Evolutionary conservation across 2,113 vertebrate genomes (phyloP), one percentile per base, ranked within the genome.

Genomic region (Marmota flaviventris): DNA sequence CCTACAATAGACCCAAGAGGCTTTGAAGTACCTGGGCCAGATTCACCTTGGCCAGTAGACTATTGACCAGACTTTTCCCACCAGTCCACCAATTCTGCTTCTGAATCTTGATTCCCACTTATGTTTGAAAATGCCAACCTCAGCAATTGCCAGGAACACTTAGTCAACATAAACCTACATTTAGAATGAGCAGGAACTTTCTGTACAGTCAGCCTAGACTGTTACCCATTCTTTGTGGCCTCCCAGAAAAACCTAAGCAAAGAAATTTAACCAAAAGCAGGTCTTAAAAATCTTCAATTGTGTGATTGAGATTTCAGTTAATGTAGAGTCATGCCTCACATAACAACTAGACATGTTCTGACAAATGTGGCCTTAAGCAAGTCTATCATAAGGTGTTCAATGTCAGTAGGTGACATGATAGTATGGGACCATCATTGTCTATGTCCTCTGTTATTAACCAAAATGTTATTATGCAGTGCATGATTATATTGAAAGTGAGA

Each of bases 221-320:
- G 37, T 42, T 83, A 89, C 29, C 25, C n/a, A 18, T 27, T 86
- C 34, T 56, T 92, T 51, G 18, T 87, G 20, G 95, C 8, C 63
- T 89, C 39, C 14, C 14, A n/a, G 51, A 7, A 5, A n/a, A 29
- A 72, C 76, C 39, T 34, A 93, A 88, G 34, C 48, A 87, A 85
- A 69, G 13, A 84, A 42, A 79, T 70, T 84, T 25, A 75, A 42
- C 37, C 9, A 63, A 78, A 85, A 10, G 16, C 56, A 93, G n/a
- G 39, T 48, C 37, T 79, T 94, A 48, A 93, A 82, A 93, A 79
- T 75, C 63, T 83, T 78, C n/a, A 73, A 63, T 56, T 87, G 12
- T 93, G 39, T 79, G 8, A 75, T 70, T 29, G 58, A 22, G 16
- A 17, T 78, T 93, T 90, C 27, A 61, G 75, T 85, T 51, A 85